Evolutionary conservation across 2,888 invertebrate species (phyloP), one percentile per base, ranked within the genome.

Genomic region (Habroteleia sp.): DNA sequence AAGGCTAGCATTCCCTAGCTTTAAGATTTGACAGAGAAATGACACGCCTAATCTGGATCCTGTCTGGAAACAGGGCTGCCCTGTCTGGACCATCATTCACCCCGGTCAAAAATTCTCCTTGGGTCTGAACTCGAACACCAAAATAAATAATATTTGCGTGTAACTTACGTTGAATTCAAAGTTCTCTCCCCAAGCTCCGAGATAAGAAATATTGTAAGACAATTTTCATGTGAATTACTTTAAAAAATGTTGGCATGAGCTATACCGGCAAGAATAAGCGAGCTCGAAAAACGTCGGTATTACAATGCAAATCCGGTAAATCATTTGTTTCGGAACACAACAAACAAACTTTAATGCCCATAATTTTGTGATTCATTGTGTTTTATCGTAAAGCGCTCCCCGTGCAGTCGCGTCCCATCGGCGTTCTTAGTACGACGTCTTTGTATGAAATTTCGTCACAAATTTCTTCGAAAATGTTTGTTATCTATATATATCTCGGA

Each of bases 281-380:
- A 37, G 35, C 52, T 13, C 46, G 62, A 35, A 48, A 31, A 42
- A 14, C 31, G 29, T 31, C 50, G 41, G 13, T 25, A 14, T 52
- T 63, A 35, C 50, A 42, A 63, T 33, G 63, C 52, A 42, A 63
- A 52, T 52, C 33, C 63, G 41, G 41, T 52, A 63, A 63, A 63
- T 63, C 52, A 52, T 42, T 50, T 37, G 63, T 52, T 52, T 52
- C 31, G 25, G 42, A 27, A 41, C 17, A 42, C 14, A 63, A 63
- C 52, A 41, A 52, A 63, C 46, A 52, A 52, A 63, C 42, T 41
- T 42, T 31, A 52, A 52, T 52, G 39, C 17, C 60, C 46, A 48
- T 48, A 46, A 60, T 60, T 46, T 60, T 17, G 46, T 37, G 60
- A 60, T 25, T 60, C 60, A 39, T 37, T 29, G 60, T 33, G 60